Evolutionary conservation across 2,113 vertebrate species (phyloP), one percentile per base, ranked within the genome.

Genomic region (Gambusia holbrooki): DNA sequence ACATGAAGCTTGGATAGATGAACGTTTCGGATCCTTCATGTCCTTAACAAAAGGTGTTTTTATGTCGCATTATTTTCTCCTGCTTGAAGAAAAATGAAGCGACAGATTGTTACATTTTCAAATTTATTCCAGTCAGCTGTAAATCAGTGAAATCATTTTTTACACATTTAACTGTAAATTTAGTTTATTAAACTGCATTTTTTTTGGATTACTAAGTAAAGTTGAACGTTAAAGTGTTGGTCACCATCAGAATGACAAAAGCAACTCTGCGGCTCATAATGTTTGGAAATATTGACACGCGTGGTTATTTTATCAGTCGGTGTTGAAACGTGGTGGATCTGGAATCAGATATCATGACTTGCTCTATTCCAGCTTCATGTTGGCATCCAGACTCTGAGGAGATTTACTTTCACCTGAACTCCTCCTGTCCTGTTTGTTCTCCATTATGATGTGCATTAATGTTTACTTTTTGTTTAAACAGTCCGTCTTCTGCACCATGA

Each of bases 301-400:
- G 1, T 19, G 22, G 22, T 25, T 22, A 11, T 37, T 11, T 37
- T 11, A 11, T 11, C 10, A 12, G 32, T 33, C 32, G 7, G 10
- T 11, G 35, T 37, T 37, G 11, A 42, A 42, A 42, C 2, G 14
- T 14, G 17, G 15, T 45, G 42, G 42, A 14, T 45, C 2, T 45
- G 1, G 42, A 4, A 45, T 45, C 45, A 48, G 14, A 6, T 6
- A 48, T 48, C 17, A 19, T 48, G 45, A 45, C 4, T 5, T 15
- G 3, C n/a, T 17, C 67, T 54, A 27, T 33, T n/a, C 3, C 35
- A 32, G 64, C 58, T 79, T 83, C 72, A 69, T 83, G 77, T 80
- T 77, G 45, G 32, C 10, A 12, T 3, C 70, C 45, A 58, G 5
- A 8, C 62, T 71, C 66, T 75, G 45, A 32, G 62, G 63, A 73